A percentile compares a stretch with the other conserved stretches of the same genome.
Evolutionary conservation across 2,888 invertebrate species (phyloP).

Genomic region (Pemphredon lugubris): DNA sequence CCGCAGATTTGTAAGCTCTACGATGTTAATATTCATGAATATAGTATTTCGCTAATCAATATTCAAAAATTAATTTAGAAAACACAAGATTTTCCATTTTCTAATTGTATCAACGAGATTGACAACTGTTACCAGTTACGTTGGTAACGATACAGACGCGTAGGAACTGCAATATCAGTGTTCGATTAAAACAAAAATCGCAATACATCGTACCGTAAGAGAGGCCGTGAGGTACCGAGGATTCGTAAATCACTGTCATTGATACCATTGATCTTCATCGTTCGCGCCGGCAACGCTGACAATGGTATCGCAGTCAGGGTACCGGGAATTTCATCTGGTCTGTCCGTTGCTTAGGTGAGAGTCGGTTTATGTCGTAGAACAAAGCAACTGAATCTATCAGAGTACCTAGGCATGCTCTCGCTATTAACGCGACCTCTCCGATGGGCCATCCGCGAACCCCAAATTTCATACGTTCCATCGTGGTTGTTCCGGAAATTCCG

Average conservation of each 20-base stretch:
- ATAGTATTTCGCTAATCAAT: too few relatives aligned
- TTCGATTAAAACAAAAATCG: too few relatives aligned
- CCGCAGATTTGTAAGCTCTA: too few relatives aligned
- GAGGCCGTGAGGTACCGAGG: too few relatives aligned
- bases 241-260: slow-evolving; percentile 41
- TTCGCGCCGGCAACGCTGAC: slow-evolving; percentile 6
- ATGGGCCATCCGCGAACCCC: slow-evolving; percentile 50
- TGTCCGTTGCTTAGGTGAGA: slow-evolving; percentile 46
- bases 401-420: slow-evolving; percentile 53
- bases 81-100: too few relatives aligned
- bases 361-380: slow-evolving; percentile 42
- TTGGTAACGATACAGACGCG: too few relatives aligned
- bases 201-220: too few relatives aligned
- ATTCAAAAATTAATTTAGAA: too few relatives aligned
- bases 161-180: too few relatives aligned
- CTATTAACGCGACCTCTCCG: slow-evolving; percentile 50
- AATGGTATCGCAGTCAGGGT: slow-evolving; percentile 31
- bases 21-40: too few relatives aligned
- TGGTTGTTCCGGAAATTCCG: slow-evolving; percentile 50
- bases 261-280: slow-evolving; percentile 38
- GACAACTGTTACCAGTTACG: too few relatives aligned
- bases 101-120: too few relatives aligned
- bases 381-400: slow-evolving; percentile 60
- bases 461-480: slow-evolving; percentile 55
- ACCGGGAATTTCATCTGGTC: slow-evolving; percentile 42